Evolutionary conservation across 2,888 invertebrate genomes (phyloP), one percentile per base, ranked within the genome.

Genomic region (Mellilla xanthometata): DNA sequence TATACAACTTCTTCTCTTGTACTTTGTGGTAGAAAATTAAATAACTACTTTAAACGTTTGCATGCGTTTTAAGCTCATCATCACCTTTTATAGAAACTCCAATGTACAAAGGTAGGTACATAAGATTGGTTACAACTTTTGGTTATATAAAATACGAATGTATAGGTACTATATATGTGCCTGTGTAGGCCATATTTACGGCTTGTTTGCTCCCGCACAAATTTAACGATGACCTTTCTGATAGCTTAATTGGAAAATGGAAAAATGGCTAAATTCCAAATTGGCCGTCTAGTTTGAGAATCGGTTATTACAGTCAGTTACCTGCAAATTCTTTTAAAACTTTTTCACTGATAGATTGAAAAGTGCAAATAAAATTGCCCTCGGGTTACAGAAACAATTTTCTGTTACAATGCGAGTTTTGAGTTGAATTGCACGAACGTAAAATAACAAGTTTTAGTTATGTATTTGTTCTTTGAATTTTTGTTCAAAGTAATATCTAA

Each of bases 221-320:
- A 48, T 47, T 44, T 33, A 7, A 12, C 19, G 54, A 49, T 54
- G 52, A 39, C 50, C 50, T 50, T 45, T 46, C 28, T 8, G 52
- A 45, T 52, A 56, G 38, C 10, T 11, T 54, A 46, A 49, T 54
- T 56, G 56, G 48, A 42, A 46, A 48, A 36, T 38, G 22, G 23
- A 24, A 32, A 47, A 44, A 39, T 38, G 28, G 34, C 11, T n/a
- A n/a, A n/a, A n/a, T 39, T 32, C 19, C 27, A 36, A 49, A 51
- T 46, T 42, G 51, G 31, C 10, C 12, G 34, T 24, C 24, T 32
- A 32, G 45, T 40, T 43, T 29, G 39, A 39, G 36, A 42, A 49
- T 49, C 32, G 29, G 44, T 49, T 46, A 45, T 48, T 35, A 39
- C 38, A 33, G 44, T 46, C 35, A 19, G 34, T 46, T 53, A 28